Percentiles rank a stretch among this genome's conserved stretches.
These are phyloP conservation scores for Parthenolecanium corni DNA, from an alignment of 2,888 invertebrate species.

Conservation along the genomic window DNA sequence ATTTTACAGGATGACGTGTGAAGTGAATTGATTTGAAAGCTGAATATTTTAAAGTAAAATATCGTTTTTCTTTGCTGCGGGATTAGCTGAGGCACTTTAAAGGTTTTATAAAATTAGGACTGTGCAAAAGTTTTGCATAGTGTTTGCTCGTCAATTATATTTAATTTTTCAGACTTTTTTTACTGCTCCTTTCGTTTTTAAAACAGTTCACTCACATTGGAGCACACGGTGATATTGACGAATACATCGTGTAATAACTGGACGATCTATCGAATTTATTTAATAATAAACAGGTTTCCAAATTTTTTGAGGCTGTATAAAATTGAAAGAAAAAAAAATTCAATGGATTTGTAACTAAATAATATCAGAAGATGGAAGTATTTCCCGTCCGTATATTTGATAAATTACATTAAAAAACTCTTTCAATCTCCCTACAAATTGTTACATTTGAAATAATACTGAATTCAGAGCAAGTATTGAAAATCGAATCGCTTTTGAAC, in stretches of 20 bases:
- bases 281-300: slow-evolving; percentile 27
- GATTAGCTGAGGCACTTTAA: slow-evolving; percentile 7
- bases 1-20: neutral
- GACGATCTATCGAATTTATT: slow-evolving; percentile 23
- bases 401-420: no score
- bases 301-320: slow-evolving; percentile 15
- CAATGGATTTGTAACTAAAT: neutral
- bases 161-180: no score
- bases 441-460: no score
- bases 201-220: slow-evolving; percentile 27
- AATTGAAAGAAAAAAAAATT: slow-evolving; percentile 8
- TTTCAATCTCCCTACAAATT: no score
- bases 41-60: neutral
- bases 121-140: no score
- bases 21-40: neutral
- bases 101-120: neutral
- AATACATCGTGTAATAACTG: slow-evolving; percentile 28
- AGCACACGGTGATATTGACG: slow-evolving; percentile 28
- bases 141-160: no score
- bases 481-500: no score
- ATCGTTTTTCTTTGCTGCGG: neutral
- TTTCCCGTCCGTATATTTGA: no score
- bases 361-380: no score
- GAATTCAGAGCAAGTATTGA: no score
- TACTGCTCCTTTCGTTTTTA: neutral